phyloP scores from a whole-genome alignment of 2,113 vertebrate species.

The Heliornis fulica region DNA sequence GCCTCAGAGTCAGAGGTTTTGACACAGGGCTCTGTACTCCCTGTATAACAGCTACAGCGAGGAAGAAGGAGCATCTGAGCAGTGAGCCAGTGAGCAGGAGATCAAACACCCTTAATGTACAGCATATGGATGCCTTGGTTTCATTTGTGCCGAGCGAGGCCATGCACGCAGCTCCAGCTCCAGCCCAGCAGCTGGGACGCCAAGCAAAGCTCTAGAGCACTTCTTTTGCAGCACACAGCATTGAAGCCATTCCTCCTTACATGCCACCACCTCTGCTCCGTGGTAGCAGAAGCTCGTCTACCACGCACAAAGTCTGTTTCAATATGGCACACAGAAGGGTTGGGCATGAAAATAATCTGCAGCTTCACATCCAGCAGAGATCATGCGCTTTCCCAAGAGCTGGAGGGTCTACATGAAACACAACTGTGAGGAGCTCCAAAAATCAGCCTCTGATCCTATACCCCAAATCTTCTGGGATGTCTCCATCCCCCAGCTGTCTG shows the following conservation, averaged over 20 bases:
- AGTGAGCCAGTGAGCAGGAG: neutral
- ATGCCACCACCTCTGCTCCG: neutral
- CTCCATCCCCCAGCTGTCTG: neutral
- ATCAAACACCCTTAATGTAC: conserved; percentile 30
- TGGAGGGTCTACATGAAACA: neutral
- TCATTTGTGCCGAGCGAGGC: neutral
- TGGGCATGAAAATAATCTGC: neutral
- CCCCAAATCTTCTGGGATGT: neutral
- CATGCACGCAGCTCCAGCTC: conserved; percentile 19
- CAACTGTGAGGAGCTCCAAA: neutral
- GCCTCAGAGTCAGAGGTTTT: neutral
- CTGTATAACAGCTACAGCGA: neutral
- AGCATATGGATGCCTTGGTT: conserved; percentile 43
- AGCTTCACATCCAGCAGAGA: neutral
- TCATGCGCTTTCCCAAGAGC: neutral
- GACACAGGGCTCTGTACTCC: neutral
- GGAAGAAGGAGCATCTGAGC: neutral
- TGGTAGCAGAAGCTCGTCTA: neutral
- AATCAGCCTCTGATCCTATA: neutral
- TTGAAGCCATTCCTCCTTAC: neutral
- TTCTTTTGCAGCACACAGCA: neutral
- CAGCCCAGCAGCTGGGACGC: neutral
- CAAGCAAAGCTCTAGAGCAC: neutral
- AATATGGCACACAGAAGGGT: neutral
- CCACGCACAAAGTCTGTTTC: neutral